Base-by-base conservation (phyloP, 2,888 invertebrate genomes). In the Phyllotreta cruciferae region DNA sequence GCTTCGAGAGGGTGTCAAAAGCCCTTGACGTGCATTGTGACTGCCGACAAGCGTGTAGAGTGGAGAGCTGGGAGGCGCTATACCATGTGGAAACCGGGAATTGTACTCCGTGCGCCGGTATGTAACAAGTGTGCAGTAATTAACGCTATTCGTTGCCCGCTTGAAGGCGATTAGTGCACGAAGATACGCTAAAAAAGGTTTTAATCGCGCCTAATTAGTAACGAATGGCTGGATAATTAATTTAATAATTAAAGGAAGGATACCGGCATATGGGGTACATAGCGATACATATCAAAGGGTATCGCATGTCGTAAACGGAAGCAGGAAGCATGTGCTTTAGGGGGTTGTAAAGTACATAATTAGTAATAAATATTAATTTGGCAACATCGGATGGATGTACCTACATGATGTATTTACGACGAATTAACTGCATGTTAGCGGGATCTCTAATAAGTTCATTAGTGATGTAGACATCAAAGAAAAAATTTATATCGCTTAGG, bases 341-440 rank as follows among this genome's bases (percentile, higher is more conserved):
- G 37, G 56, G 36, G 56, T 10, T 55, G 55, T 56, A 45, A 56
- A 37, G 37, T 35, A 37, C 45, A 45, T 56, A 56, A 56, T 44
- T 45, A 45, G 45, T 37, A 37, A 56, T 56, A 37, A 56, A 55
- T 55, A 55, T 56, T 56, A 56, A 56, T 56, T 45, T 45, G 56
- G 45, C 35, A 56, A 45, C 45, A 14, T 13, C 14, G 37, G 45
- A 24, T 36, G 11, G 24, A 24, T 24, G 24, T 24, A 50, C 11
- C 36, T 50, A 35, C 50, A 50, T 50, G 50, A 50, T 10, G 50
- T 50, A 50, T 50, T 36, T 50, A 50, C 36, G 14, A 50, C 9
- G 50, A n/a, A 7, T 50, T 34, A 35, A 35, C 50, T 8, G 36
- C 36, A 36, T 50, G 14, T 14, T 14, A 47, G 24, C 47, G 10